phyloP scores from a whole-genome alignment of 2,113 vertebrate species.

The Halichoerus grypus region DNA sequence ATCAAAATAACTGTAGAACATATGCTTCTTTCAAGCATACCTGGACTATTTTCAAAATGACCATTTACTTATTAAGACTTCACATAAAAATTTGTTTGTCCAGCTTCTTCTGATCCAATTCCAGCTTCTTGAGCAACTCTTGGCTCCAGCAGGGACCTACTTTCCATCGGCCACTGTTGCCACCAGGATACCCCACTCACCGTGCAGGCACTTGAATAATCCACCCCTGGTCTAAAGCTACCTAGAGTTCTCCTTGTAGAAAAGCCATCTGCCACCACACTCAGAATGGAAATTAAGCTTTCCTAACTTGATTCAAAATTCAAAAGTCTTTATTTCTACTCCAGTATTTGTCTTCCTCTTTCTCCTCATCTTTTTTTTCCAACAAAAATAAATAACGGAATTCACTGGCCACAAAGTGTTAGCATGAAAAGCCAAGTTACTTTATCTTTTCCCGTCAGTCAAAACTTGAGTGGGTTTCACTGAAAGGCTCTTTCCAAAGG shows the following conservation, averaged over 20 bases:
- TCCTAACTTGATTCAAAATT: background rate
- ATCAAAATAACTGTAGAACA: background rate
- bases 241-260: background rate
- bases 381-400: conserved; percentile 41
- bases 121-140: background rate
- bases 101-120: background rate
- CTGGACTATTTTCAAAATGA: background rate
- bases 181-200: background rate
- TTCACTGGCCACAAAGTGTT: background rate
- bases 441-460: background rate
- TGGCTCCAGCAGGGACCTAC: background rate
- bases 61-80: background rate
- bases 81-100: background rate
- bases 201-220: too few species aligned
- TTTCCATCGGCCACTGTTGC: too few species aligned
- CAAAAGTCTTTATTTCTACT: conserved; percentile 2
- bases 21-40: background rate
- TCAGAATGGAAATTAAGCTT: background rate
- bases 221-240: too few species aligned
- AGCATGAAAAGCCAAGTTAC: background rate
- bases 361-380: background rate
- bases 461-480: background rate
- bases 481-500: background rate
- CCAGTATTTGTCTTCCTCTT: background rate
- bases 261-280: background rate